A percentile compares a stretch with the other conserved stretches of the same genome.
Evolutionary conservation across 1,140 invertebrate species (phyloP).

Genomic region (Parapsyche elsis): DNA sequence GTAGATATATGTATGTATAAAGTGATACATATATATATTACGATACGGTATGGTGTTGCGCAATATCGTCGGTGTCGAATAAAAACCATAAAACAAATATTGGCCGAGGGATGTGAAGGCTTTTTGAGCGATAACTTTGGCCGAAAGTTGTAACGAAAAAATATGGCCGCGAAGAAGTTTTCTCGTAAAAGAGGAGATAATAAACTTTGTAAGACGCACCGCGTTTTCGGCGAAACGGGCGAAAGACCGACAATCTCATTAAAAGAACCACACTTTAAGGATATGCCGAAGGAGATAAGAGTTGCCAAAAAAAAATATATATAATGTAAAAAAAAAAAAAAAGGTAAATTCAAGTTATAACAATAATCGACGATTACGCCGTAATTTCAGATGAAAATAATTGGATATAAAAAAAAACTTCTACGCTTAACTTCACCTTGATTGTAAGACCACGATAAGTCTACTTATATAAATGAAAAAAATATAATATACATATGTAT

Average conservation of each 20-base stretch:
- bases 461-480: no score
- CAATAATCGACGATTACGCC: no score
- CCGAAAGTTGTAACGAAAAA: conserved; percentile 51
- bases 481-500: no score
- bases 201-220: conserved; percentile 37
- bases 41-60: no score
- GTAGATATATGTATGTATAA: no score
- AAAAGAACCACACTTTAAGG: conserved; percentile 19
- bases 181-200: conserved; percentile 48
- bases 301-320: not conserved
- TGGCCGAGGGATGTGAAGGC: not conserved
- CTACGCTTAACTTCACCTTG: no score
- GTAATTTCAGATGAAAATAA: no score
- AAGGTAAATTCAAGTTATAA: no score
- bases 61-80: not conserved
- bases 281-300: not conserved
- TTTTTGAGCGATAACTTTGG: conserved; percentile 38
- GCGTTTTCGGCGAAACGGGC: conserved; percentile 10
- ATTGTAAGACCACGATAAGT: no score
- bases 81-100: conserved; percentile 37
- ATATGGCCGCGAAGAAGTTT: conserved; percentile 46
- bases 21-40: no score
- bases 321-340: not conserved
- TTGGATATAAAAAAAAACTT: no score
- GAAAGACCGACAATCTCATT: conserved; percentile 32